These are phyloP conservation scores for Eubasilissa splendida DNA, from an alignment of 2,888 invertebrate species.

Conservation along the genomic window DNA sequence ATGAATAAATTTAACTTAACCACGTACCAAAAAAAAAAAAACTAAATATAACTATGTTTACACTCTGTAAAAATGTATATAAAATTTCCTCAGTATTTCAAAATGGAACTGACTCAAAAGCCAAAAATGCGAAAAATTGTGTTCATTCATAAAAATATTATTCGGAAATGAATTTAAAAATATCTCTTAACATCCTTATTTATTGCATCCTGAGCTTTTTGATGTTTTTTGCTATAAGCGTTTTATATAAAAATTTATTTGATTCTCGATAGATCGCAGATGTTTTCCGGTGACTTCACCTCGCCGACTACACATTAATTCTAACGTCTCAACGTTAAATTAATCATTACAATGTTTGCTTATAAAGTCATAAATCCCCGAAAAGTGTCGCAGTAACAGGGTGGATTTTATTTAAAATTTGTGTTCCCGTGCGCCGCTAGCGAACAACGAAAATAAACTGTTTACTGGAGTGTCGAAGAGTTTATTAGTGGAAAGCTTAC, in stretches of 20 bases:
- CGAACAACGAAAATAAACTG: slow-evolving; percentile 3
- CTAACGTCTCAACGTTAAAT: neutral
- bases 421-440: neutral
- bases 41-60: neutral
- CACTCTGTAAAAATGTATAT: neutral
- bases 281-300: too few relatives aligned
- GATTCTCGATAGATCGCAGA: too few relatives aligned
- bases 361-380: slow-evolving; percentile 13
- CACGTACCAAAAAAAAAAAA: too few relatives aligned
- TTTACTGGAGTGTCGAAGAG: slow-evolving; percentile 25
- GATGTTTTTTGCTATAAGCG: too few relatives aligned
- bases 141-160: slow-evolving; percentile 21
- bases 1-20: too few relatives aligned
- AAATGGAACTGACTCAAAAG: slow-evolving; percentile 11
- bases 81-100: neutral
- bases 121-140: neutral
- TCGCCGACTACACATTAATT: neutral
- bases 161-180: slow-evolving; percentile 1
- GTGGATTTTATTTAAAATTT: neutral
- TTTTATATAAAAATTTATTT: too few relatives aligned
- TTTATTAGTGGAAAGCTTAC: slow-evolving; percentile 18
- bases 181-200: neutral
- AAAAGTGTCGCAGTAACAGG: slow-evolving; percentile 4
- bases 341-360: slow-evolving; percentile 29
- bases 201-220: neutral